Conservation (phyloP, 2,113 vertebrate species). For the Centropus unirufus region DNA sequence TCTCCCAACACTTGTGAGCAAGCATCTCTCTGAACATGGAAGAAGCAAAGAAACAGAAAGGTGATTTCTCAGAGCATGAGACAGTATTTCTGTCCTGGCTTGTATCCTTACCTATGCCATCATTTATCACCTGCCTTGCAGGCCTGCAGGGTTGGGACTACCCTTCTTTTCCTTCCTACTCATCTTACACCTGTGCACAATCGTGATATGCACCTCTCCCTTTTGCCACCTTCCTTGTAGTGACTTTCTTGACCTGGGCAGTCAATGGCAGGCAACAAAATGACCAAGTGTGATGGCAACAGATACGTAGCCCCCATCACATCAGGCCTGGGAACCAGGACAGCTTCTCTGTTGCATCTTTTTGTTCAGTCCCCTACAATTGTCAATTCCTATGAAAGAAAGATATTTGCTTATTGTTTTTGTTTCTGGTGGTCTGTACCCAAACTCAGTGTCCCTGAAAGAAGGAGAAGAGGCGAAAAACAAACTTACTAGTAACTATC, state of each 20-base stretch:
- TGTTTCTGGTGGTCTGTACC: background rate
- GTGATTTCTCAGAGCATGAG: background rate
- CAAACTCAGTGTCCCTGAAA: background rate
- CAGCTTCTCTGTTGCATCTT: background rate
- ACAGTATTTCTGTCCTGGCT: background rate
- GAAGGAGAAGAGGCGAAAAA: background rate
- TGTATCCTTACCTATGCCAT: background rate
- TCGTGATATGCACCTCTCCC: rapidly evolving
- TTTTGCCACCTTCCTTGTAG: background rate
- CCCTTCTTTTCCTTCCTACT: background rate
- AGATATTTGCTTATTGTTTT: background rate
- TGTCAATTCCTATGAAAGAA: background rate
- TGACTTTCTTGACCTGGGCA: background rate
- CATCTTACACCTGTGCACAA: rapidly evolving
- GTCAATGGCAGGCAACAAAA: background rate
- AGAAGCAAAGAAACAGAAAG: background rate
- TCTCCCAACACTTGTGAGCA: background rate
- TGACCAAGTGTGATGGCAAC: background rate
- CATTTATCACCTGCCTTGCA: background rate
- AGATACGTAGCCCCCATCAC: background rate
- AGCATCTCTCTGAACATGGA: background rate
- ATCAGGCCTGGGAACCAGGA: background rate
- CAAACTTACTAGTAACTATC: background rate
- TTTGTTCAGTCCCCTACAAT: background rate
- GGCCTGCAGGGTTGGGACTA: background rate